Base-by-base conservation (phyloP, 2,888 invertebrate genomes). In the Pomacea canaliculata region DNA sequence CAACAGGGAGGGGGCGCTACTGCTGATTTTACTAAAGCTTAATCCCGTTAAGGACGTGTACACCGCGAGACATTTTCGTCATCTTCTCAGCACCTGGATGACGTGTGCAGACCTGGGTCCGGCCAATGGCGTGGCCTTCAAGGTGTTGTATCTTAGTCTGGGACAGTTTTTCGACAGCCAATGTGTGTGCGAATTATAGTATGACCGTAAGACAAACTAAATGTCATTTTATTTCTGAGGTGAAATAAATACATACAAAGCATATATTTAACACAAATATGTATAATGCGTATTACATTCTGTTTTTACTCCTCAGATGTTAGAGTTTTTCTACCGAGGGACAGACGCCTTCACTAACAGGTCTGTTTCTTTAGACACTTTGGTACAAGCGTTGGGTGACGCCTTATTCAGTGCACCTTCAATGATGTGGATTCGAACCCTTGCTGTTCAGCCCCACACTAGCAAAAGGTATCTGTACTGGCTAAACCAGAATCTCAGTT, bases 261-360 rank as follows among this genome's bases (percentile, higher is more conserved):
- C 18, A 63, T 10, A n/a, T 63, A 63, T 63, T 63, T 23, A 23
- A 19, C 19, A 16, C 10, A 63, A 12, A 16, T 63, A 63, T 3
- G 12, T 63, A 2, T 63, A 12, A 10, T 23, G 12, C 9, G 7
- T 23, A 10, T 63, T 63, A 10, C 27, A 19, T 63, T 63, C 63
- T 23, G 7, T 19, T 63, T n/a, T 63, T 23, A 19, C 16, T 60
- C 60, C n/a, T 18, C 67, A 73, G 73, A 37, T 37, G 3, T 27
- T 67, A n/a, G 74, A 74, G 67, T 74, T 74, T 48, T 60, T 74
- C 49, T 74, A 74, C 74, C 23, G 62, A 49, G 69, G 74, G 7
- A 48, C 68, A 13, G 62, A 69, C 10, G 19, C 48, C 7, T 68
- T 23, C 62, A 69, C 49, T 62, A 60, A 69, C 60, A 19, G 19